Evolutionary conservation across 1,140 invertebrate species (phyloP), one percentile per base, ranked within the genome.

Genomic region (Drosophila hydei): DNA sequence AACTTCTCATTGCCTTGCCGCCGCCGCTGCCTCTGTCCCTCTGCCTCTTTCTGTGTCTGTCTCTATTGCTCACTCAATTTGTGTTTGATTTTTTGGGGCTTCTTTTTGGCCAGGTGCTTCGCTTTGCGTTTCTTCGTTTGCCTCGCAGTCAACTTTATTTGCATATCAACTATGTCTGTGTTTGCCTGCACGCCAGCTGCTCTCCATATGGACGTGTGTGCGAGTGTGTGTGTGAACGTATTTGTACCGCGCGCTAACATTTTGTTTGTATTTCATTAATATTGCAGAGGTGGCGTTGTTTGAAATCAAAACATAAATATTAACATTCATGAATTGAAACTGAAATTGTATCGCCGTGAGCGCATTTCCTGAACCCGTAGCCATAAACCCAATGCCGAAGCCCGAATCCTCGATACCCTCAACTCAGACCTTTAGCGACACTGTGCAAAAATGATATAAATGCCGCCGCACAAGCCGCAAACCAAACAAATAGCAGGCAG

Each of bases 231-330:
- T 59, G 33, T 45, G 50, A 59, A 52, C 48, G 73, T 73, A 54
- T 67, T 54, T 69, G 73, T 61, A 48, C 55, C 51, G 71, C 83
- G 80, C 64, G 83, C 81, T 87, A 83, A 88, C 83, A 88, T 83
- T 87, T 72, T 88, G 83, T 88, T 88, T 88, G 83, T 76, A 83
- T 88, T 88, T 88, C 83, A 88, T 88, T 88, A 88, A 88, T 88
- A 88, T 88, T 88, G 87, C 83, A 88, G 83, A 88, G 83, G 83
- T 88, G 83, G 83, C 83, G 78, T 88, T 88, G 83, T 88, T 88
- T 88, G 83, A 88, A 88, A 88, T 88, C 83, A 88, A 88, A 88
- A 88, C 83, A 88, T 88, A 88, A 88, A 88, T 88, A 88, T 88
- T 88, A 88, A 88, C 83, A 88, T 88, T 88, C 84, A 88, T 79